Conservation (phyloP, 2,797 vertebrate species). For the Coccyzus lansbergi region DNA sequence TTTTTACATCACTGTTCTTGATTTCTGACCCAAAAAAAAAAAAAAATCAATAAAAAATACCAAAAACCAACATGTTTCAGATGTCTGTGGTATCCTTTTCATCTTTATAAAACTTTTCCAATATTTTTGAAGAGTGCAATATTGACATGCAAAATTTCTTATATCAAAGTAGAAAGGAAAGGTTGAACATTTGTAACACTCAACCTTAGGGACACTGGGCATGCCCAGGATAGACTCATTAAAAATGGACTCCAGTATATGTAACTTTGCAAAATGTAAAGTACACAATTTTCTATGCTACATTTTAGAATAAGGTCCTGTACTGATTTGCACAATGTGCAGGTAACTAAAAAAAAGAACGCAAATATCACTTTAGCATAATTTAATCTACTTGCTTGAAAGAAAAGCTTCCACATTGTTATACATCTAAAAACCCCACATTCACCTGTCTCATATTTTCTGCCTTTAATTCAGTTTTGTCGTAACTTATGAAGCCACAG, state of each 20-base stretch:
- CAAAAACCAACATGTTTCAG: neutral
- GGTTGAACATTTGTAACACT: rapidly evolving
- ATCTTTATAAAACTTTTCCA: neutral
- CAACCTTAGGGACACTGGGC: neutral
- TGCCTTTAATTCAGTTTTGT: neutral
- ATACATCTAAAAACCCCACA: neutral
- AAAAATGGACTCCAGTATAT: neutral
- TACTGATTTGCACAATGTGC: neutral
- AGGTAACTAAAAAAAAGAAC: neutral
- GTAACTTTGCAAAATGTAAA: neutral
- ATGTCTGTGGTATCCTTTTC: neutral
- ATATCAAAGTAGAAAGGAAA: neutral
- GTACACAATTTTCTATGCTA: neutral
- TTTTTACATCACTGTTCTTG: neutral
- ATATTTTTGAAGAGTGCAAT: neutral
- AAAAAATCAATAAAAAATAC: neutral
- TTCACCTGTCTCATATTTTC: neutral
- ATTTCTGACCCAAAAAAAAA: neutral
- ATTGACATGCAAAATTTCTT: neutral
- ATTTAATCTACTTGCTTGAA: neutral
- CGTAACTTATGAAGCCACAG: neutral
- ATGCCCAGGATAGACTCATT: neutral
- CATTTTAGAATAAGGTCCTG: neutral
- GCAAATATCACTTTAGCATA: neutral
- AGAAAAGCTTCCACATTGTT: neutral